Evolutionary conservation across 2,888 invertebrate genomes (phyloP), one percentile per base, ranked within the genome.

Genomic region (Tipula confusa): DNA sequence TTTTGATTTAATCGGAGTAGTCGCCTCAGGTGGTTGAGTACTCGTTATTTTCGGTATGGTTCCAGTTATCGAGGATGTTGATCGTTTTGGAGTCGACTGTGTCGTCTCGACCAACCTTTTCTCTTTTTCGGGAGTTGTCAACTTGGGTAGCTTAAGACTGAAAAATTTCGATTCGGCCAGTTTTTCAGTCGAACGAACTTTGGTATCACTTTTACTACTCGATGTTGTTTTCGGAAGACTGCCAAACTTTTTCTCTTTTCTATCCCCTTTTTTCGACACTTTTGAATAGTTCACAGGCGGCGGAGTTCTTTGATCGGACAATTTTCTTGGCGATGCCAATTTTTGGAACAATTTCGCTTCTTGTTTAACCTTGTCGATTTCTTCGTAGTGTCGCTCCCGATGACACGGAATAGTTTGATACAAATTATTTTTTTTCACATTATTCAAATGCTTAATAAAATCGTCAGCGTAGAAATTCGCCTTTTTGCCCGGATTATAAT

Each of bases 391-490:
- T 1, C 82, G 33, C 18, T 82, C 82, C 9, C 64, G 64, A 36
- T 29, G 82, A 36, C 82, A 29, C 5, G 82, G 82, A 82, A 82
- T 82, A 7, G 89, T 88, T 64, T 89, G 89, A 84, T 89, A 89
- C 38, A 89, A 81, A 36, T 79, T 88, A 84, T 89, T 89, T 15
- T 88, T 88, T 84, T 89, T 89, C 0, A 90, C 89, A 86, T 90
- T 89, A 84, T 88, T 89, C 0, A 90, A 89, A 85, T 90, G 89
- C 85, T 89, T 90, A 43, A 90, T 89, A 84, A 90, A 90, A 84
- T 90, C 89, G 85, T 89, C 89, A 0, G 89, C 89, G 83, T 90
- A 90, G 5, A 83, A 83, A 9, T 43, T 83, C 9, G 85, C 83
- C 9, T 64, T 64, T 64, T 24, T 64, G 11, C 64, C 64, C 1